Evolutionary conservation across 2,113 vertebrate species (phyloP), one percentile per base, ranked within the genome.

Genomic region (Archocentrus centrarchus): DNA sequence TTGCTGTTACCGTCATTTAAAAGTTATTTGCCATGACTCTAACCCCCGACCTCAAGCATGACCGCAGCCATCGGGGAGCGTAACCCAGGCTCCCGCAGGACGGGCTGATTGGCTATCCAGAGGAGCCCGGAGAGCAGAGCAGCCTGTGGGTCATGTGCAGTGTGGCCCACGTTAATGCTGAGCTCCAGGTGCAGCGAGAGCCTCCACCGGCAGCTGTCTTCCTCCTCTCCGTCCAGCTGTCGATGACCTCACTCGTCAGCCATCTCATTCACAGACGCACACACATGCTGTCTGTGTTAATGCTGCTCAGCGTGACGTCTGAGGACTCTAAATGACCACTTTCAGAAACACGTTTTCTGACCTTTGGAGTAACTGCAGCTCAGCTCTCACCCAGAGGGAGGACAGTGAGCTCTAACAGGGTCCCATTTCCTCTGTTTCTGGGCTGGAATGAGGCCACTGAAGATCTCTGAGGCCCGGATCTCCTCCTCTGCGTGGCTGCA

Each of bases 341-440:
- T 24, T n/a, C 11, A 47, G 7, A 59, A 32, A 30, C 6, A 58
- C 7, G 20, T 58, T 53, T 62, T 76, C 35, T 41, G 27, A 61
- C 55, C 30, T 82, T 61, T 11, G 32, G 20, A 50, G 22, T 77
- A 22, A 32, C 41, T 55, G 17, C 32, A 76, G 17, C 6, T 39
- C n/a, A 27, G 68, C 24, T 24, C n/a, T 27, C 27, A 22, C 14
- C 39, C 6, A 7, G n/a, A 24, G 59, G 37, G 1, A 15, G 11
- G 5, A 11, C 53, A n/a, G 60, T 24, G 73, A 86, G 73, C 58
- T 90, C 77, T 17, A 81, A 88, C 15, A 75, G 81, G 78, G 64
- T 88, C 86, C 82, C 63, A 83, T 91, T 92, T 91, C 87, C 87
- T 92, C 47, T 68, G 73, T 85, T 82, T 61, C 80, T 82, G 64